Base-by-base conservation (phyloP, 1,140 invertebrate genomes). In the Hyles vespertilio region DNA sequence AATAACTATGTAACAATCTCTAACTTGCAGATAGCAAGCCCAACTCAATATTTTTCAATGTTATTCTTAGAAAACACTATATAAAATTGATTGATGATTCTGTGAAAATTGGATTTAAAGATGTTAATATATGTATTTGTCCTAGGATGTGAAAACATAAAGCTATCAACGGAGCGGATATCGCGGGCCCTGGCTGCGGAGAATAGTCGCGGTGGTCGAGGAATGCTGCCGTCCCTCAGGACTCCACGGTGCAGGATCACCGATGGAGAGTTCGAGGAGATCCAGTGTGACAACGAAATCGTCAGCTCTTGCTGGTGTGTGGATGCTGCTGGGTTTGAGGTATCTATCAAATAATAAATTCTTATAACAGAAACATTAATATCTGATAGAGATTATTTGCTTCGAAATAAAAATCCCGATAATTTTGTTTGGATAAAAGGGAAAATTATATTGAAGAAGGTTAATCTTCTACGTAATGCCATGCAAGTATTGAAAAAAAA, bases 281-380 rank as follows among this genome's bases (percentile, higher is more conserved):
- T 96, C 10, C 95, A 97, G 77, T 96, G 95, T 72, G 91, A 92
- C 40, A 92, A 92, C 43, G 91, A 91, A 40, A 91, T 91, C 36
- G 89, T 92, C 50, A 92, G 90, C 62, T 89, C 89, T n/a, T 96
- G 95, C 73, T 97, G 94, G 94, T 96, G 95, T 74, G 94, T 96
- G 4, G 94, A 96, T 74, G 89, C 93, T 59, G 91, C 93, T 51
- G 95, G 96, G 1, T 93, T 93, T 67, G 95, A 96, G 87, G 86
- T 89, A 56, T 57, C 59, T 7, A 8, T 8, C 0, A 6, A 46
- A 46, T 32, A 32, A 8, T 46, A 9, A 2, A 45, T 46, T 32
- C 11, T n/a, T 43, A 40, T 12, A 5, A 44, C 34, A 5, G 10
- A 5, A 22, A 22, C 22, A 22, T 1, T 22, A 22, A 22, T 22